Conservation (phyloP, 2,797 vertebrate genomes). For the Coilia nasus region DNA sequence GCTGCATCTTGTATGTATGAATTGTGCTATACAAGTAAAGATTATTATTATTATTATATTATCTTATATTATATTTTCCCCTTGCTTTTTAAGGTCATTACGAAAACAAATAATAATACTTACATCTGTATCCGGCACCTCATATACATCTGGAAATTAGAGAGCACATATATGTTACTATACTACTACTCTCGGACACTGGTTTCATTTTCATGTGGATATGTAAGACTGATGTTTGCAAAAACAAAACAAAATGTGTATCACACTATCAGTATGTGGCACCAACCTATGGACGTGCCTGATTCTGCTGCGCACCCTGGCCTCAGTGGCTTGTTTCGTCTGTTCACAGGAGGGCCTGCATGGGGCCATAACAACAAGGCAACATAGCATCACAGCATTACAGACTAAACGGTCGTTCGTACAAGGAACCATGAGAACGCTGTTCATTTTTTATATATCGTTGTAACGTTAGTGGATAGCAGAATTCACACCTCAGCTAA, state of each 20-base stretch:
- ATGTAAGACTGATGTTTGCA: neutral
- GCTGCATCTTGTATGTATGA: too few relatives aligned
- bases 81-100: neutral
- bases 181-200: neutral
- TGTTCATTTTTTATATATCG: too few relatives aligned
- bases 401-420: neutral
- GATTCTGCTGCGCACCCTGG: neutral
- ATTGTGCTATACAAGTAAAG: too few relatives aligned
- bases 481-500: too few relatives aligned
- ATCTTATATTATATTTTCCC: neutral
- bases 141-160: conserved; percentile 75
- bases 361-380: conserved; percentile 13
- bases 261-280: neutral
- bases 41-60: too few relatives aligned
- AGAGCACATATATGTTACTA: neutral
- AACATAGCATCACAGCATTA: conserved; percentile 5
- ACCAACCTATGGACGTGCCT: neutral
- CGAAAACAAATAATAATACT: conserved; percentile 35
- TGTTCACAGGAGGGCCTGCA: conserved; percentile 44
- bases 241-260: neutral
- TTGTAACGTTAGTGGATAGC: too few relatives aligned
- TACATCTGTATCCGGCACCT: conserved; percentile 79
- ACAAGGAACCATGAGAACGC: too few relatives aligned
- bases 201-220: too few relatives aligned
- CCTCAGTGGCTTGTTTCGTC: conserved; percentile 36